Conservation (phyloP, 2,888 invertebrate genomes). For the Steinernema hermaphroditum region DNA sequence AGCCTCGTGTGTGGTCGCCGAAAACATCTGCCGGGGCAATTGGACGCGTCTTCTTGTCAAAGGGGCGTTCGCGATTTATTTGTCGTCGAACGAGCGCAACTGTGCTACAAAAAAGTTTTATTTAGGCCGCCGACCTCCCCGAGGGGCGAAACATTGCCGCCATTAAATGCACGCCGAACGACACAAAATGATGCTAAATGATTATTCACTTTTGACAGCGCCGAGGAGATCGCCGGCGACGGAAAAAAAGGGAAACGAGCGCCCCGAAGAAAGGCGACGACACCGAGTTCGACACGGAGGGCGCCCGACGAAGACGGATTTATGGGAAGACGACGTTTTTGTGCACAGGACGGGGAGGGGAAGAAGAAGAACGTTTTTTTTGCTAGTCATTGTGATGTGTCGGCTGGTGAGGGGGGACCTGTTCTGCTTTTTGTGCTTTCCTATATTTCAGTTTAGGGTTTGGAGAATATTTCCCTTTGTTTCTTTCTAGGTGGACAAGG, state of each 20-base stretch:
- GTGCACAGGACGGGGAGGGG: neutral
- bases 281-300: neutral
- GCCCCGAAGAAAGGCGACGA: constrained; percentile 4
- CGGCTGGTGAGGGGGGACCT: too few species aligned
- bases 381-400: too few species aligned
- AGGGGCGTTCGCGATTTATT: constrained; percentile 17
- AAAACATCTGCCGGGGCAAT: constrained; percentile 20
- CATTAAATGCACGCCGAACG: constrained; percentile 24
- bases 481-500: too few species aligned
- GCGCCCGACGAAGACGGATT: neutral
- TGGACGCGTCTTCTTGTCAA: constrained; percentile 15
- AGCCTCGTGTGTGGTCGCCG: constrained; percentile 22
- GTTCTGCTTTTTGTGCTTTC: too few species aligned
- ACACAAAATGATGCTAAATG: constrained; percentile 14
- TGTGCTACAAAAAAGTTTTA: constrained; percentile 27
- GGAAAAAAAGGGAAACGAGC: neutral
- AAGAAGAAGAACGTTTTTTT: too few species aligned
- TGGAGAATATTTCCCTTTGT: too few species aligned
- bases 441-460: too few species aligned
- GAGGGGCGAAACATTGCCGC: constrained; percentile 29
- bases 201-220: constrained; percentile 31
- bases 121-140: neutral
- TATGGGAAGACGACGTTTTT: neutral
- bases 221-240: neutral
- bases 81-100: constrained; percentile 24